A percentile compares a stretch with the other conserved stretches of the same genome.
Conservation (phyloP, 2,888 invertebrate species). For the Lepetodrilus schrolli region DNA sequence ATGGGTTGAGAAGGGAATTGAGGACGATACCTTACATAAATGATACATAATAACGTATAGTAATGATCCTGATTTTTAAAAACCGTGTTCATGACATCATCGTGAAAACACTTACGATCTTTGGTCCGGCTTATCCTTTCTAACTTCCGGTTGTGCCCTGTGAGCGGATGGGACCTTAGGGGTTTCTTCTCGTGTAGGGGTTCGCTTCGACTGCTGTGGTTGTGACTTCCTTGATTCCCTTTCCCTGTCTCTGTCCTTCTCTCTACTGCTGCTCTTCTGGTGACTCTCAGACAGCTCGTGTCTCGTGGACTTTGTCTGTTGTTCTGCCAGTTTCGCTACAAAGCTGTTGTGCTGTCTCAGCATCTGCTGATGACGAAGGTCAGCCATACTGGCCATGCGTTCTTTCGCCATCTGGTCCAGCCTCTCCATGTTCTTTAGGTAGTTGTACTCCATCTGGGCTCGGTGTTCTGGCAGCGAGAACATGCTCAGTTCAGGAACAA, state of each 20-base stretch:
- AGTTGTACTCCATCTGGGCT: slow-evolving; percentile 23
- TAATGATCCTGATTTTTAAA: too few species aligned
- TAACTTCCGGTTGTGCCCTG: not conserved
- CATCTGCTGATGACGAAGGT: not conserved
- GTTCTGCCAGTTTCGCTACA: slow-evolving; percentile 12
- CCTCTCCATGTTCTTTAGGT: slow-evolving; percentile 23
- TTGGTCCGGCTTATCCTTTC: slow-evolving; percentile 10
- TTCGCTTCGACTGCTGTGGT: not conserved
- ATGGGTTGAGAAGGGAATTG: too few species aligned
- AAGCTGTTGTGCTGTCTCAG: slow-evolving; percentile 11
- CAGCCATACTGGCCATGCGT: slow-evolving; percentile 2
- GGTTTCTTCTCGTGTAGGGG: not conserved
- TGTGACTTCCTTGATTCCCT: not conserved
- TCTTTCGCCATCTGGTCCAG: slow-evolving; percentile 28
- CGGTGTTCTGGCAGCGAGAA: slow-evolving; percentile 18
- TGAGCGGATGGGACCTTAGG: slow-evolving; percentile 10
- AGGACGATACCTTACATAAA: too few species aligned
- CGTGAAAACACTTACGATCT: not conserved
- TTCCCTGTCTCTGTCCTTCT: slow-evolving; percentile 18
- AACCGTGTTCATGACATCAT: too few species aligned
- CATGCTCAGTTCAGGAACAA: slow-evolving; percentile 23
- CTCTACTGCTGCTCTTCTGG: not conserved
- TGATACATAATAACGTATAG: too few species aligned
- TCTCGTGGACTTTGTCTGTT: not conserved
- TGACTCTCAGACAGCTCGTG: not conserved